Percentiles rank a stretch among this genome's conserved stretches.
phyloP scores from a whole-genome alignment of 2,113 vertebrate species.

The Rhineura floridana region DNA sequence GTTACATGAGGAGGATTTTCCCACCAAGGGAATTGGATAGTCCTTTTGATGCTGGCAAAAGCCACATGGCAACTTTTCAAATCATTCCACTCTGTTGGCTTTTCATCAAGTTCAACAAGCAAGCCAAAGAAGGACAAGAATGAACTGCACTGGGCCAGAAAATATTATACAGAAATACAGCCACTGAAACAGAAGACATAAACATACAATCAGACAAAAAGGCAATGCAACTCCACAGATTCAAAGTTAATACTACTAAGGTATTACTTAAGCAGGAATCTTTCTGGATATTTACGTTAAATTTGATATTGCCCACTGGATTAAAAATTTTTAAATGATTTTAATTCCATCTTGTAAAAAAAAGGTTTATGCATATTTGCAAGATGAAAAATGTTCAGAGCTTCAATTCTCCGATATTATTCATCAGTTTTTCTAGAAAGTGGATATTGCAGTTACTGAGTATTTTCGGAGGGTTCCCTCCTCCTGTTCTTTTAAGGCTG shows the following conservation, averaged over 20 bases:
- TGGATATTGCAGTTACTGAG: not conserved
- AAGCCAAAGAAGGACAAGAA: not conserved
- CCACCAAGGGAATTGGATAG: not conserved
- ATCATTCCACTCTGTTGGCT: not conserved
- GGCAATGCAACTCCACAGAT: not conserved
- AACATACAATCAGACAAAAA: not conserved
- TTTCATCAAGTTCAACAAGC: slow-evolving; percentile 1
- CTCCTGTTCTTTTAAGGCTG: too few relatives aligned
- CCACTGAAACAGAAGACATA: not conserved
- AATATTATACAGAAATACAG: not conserved
- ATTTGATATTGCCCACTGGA: not conserved
- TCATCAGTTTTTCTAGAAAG: not conserved
- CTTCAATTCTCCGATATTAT: not conserved
- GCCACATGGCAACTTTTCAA: not conserved
- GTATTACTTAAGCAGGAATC: not conserved
- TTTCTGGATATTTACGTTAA: not conserved
- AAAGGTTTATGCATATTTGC: not conserved
- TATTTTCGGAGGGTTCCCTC: not conserved
- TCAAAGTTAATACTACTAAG: not conserved
- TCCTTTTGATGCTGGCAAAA: not conserved
- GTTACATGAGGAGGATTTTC: not conserved
- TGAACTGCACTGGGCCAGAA: not conserved
- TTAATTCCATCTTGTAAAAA: not conserved
- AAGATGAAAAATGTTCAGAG: not conserved
- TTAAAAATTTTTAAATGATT: too few relatives aligned